These are phyloP conservation scores for Apodemia duryi DNA, from an alignment of 2,888 invertebrate genomes.

Conservation along the genomic window DNA sequence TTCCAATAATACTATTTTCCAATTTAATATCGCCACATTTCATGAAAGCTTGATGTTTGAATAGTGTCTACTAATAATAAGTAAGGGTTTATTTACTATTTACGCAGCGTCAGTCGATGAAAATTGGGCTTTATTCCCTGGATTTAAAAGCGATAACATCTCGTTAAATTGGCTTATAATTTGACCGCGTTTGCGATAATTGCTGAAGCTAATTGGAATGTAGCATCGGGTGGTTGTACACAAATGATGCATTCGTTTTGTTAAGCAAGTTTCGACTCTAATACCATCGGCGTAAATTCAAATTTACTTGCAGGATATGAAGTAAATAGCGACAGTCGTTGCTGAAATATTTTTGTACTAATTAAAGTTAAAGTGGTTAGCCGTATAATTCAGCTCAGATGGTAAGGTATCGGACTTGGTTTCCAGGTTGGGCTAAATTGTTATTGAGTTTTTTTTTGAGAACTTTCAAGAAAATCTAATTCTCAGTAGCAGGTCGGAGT, in stretches of 20 bases:
- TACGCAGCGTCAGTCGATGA: neutral
- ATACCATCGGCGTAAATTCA: neutral
- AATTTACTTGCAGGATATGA: neutral
- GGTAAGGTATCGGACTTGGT: too few species aligned
- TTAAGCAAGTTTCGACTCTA: neutral
- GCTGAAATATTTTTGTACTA: neutral
- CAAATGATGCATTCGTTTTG: neutral
- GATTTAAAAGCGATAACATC: neutral
- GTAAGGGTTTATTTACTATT: neutral
- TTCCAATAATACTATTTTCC: too few species aligned
- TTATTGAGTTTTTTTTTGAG: too few species aligned
- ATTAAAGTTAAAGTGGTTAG: neutral
- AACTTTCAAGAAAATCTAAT: too few species aligned
- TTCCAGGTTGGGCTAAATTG: too few species aligned
- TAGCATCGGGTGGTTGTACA: conserved; percentile 21
- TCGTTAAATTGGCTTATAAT: conserved; percentile 18
- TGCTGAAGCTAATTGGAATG: conserved; percentile 27
- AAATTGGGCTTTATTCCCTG: neutral
- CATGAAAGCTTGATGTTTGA: neutral
- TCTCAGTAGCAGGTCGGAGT: too few species aligned
- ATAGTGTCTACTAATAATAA: neutral
- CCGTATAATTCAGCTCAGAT: too few species aligned
- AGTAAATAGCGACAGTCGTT: neutral
- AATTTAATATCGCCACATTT: neutral
- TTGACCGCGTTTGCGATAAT: conserved; percentile 25